Evolutionary conservation across 2,888 invertebrate genomes (phyloP), one percentile per base, ranked within the genome.

Genomic region (Odontocolon sp.): DNA sequence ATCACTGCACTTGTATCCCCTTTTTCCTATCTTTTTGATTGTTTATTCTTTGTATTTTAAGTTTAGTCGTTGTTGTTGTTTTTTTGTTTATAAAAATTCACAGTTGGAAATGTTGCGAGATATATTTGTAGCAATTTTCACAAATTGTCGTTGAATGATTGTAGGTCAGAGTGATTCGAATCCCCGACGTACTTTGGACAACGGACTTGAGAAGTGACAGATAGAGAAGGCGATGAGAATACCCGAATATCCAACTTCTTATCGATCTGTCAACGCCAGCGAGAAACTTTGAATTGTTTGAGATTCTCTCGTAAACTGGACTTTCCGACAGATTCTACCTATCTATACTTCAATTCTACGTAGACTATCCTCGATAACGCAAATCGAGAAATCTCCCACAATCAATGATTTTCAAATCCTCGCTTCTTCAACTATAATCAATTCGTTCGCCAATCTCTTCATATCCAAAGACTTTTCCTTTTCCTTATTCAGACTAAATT

Each of bases 221-320:
- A 79, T 77, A 77, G 70, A 52, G 70, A 69, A 77, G 76, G 54
- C 80, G 82, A 83, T 82, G 80, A 79, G 80, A 79, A 78, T 77
- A n/a, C n/a, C n/a, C 79, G 81, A 80, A 80, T 81, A 81, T 76
- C 84, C 86, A 85, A 82, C 86, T 86, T 80, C 82, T 83, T 86
- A 86, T 86, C 84, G 84, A 85, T 86, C 84, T 83, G 85, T 86
- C 85, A 85, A 84, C 84, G 82, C 80, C 81, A 81, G 80, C 70
- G 78, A 78, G 80, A 84, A 85, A 86, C 80, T 84, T 85, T 80
- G 31, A 81, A 83, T 79, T 80, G 79, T 79, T 80, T 67, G 33
- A 45, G 40, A 40, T 54, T 52, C 40, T 40, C 52, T 26, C 21
- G 9, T 14, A 31, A 16, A 11, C 9, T 21, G 18, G 9, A 31